Percentiles rank a stretch among this genome's conserved stretches.
Conservation (phyloP, 1,140 invertebrate species). For the Limonius californicus region DNA sequence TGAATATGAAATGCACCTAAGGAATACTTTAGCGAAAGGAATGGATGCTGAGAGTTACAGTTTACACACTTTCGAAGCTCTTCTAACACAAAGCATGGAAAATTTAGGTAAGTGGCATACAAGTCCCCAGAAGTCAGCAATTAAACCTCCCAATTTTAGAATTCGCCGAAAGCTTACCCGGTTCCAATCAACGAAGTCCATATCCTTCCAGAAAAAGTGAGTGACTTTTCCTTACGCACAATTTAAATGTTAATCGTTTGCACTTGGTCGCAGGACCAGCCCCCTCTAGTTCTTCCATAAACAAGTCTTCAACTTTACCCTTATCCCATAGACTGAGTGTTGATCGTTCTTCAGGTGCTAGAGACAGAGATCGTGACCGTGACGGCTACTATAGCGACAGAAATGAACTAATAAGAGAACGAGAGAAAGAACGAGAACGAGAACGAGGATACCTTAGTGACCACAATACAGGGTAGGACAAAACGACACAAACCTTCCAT, state of each 20-base stretch:
- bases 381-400: conserved; percentile 85
- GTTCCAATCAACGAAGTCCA: conserved; percentile 76
- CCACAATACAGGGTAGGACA: conserved; percentile 71
- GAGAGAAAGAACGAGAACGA: conserved; percentile 58
- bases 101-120: conserved; percentile 69
- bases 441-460: conserved; percentile 81
- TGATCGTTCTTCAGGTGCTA: conserved; percentile 48
- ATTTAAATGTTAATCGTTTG: conserved; percentile 10
- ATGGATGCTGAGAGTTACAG: conserved; percentile 94
- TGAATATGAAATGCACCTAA: conserved; percentile 92
- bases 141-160: conserved; percentile 54
- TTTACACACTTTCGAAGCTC: conserved; percentile 87
- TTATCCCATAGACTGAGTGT: conserved; percentile 57
- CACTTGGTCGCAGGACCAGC: conserved; percentile 36
- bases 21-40: conserved; percentile 90
- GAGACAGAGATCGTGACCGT: conserved; percentile 60
- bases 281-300: conserved; percentile 54
- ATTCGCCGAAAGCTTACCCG: conserved; percentile 79
- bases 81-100: conserved; percentile 92
- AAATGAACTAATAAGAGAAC: conserved; percentile 71
- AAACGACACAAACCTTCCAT: no score
- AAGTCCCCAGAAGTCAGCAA: neutral
- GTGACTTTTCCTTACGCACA: conserved; percentile 41
- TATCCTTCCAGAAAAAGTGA: conserved; percentile 78
- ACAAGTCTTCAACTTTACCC: conserved; percentile 74